A percentile compares a stretch with the other conserved stretches of the same genome.
phyloP scores from a whole-genome alignment of 1,140 invertebrate genomes.

The Halesus radiatus region DNA sequence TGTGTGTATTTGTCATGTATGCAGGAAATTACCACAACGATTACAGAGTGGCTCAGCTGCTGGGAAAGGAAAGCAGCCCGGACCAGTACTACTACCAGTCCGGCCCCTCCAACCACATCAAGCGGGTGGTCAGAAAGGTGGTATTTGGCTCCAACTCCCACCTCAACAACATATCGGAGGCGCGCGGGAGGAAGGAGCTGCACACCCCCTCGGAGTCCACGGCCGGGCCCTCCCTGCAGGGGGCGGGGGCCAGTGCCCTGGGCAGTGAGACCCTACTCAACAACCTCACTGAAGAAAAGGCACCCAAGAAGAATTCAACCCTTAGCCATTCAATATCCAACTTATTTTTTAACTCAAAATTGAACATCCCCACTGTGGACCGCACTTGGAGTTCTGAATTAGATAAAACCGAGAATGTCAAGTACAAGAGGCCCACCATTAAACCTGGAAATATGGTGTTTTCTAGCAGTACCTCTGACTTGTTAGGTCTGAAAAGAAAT shows the following conservation, averaged over 20 bases:
- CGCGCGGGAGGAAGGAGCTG: not conserved
- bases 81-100: conserved; percentile 35
- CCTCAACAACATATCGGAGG: conserved; percentile 31
- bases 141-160: conserved; percentile 44
- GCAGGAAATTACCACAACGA: conserved; percentile 24
- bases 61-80: conserved; percentile 25
- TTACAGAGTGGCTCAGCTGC: conserved; percentile 25
- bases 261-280: conserved; percentile 44
- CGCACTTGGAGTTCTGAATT: conserved; percentile 40
- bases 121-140: conserved; percentile 32
- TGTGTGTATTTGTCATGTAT: conserved; percentile 1
- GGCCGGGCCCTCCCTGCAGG: not conserved
- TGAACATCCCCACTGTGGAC: conserved; percentile 32
- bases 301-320: conserved; percentile 27
- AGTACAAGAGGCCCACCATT: conserved; percentile 25
- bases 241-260: not conserved
- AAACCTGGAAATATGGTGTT: conserved; percentile 56
- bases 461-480: conserved; percentile 62
- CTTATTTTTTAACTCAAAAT: conserved; percentile 16
- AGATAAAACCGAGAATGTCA: conserved; percentile 29
- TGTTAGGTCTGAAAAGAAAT: conserved; percentile 61
- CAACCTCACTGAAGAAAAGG: conserved; percentile 25
- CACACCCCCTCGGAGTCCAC: not conserved
- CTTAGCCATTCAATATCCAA: conserved; percentile 47
- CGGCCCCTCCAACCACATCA: not conserved